These are phyloP conservation scores for Notospermus geniculatus DNA, from an alignment of 1,140 invertebrate species.

Conservation along the genomic window DNA sequence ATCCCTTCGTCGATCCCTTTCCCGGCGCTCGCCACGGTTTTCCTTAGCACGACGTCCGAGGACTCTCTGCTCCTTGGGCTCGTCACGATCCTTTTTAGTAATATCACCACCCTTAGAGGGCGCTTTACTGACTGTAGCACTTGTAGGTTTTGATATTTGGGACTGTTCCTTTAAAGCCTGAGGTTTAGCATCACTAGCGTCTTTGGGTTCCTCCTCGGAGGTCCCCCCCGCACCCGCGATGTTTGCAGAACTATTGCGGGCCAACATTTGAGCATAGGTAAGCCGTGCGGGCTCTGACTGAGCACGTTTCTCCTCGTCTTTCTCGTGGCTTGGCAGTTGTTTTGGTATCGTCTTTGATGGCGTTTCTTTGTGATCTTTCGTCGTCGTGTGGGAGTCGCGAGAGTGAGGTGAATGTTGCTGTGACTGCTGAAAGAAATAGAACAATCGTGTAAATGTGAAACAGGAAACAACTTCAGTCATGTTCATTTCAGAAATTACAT, in stretches of 20 bases:
- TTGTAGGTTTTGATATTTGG: conserved; percentile 28
- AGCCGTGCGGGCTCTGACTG: conserved; percentile 57
- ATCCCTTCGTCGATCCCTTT: not conserved
- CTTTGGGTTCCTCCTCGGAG: conserved; percentile 11
- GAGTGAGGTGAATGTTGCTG: too few species aligned
- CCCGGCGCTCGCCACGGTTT: conserved; percentile 31
- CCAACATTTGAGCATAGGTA: conserved; percentile 81
- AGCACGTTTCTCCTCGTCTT: conserved; percentile 17
- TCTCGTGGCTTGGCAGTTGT: conserved; percentile 14
- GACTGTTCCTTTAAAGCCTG: conserved; percentile 40
- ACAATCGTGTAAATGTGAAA: too few species aligned
- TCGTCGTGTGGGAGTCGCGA: too few species aligned
- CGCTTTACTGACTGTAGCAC: conserved; percentile 7
- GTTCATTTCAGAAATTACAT: too few species aligned
- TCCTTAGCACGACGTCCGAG: conserved; percentile 34
- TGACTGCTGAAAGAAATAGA: too few species aligned
- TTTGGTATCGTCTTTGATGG: not conserved
- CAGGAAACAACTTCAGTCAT: too few species aligned
- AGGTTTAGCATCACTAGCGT: conserved; percentile 13
- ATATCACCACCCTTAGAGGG: not conserved
- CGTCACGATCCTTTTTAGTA: conserved; percentile 6
- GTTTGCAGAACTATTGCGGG: conserved; percentile 54
- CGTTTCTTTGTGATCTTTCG: not conserved
- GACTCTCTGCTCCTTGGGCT: conserved; percentile 30
- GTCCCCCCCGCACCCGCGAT: conserved; percentile 28